A percentile compares a stretch with the other conserved stretches of the same genome.
These are phyloP conservation scores for Brachyrhaphis roseni DNA, from an alignment of 2,797 vertebrate genomes.

Conservation along the genomic window DNA sequence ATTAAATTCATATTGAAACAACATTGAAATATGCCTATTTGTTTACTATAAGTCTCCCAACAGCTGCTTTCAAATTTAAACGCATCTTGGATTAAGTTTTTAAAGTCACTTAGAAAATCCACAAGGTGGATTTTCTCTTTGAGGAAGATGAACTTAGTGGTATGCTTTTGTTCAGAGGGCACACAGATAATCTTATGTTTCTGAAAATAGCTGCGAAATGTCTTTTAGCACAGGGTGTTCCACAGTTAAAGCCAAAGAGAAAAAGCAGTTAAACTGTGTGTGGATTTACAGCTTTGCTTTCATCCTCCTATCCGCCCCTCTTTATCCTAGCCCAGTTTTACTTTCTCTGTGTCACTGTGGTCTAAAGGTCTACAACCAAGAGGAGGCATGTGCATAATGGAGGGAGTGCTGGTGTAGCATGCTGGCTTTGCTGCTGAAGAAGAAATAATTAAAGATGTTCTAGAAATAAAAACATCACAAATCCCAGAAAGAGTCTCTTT, in stretches of 20 bases:
- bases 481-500: not conserved
- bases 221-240: slow-evolving; percentile 57
- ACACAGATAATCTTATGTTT: slow-evolving; percentile 57
- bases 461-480: not conserved
- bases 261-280: slow-evolving; percentile 41
- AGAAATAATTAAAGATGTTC: slow-evolving; percentile 6
- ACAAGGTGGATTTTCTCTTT: slow-evolving; percentile 54
- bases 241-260: slow-evolving; percentile 56
- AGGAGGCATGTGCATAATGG: slow-evolving; percentile 45
- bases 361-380: slow-evolving; percentile 47
- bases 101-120: slow-evolving; percentile 33
- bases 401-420: slow-evolving; percentile 34
- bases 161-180: slow-evolving; percentile 55
- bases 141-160: slow-evolving; percentile 60
- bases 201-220: slow-evolving; percentile 68
- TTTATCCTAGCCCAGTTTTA: slow-evolving; percentile 28
- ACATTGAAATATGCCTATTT: slow-evolving; percentile 20
- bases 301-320: slow-evolving; percentile 49
- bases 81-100: slow-evolving; percentile 40
- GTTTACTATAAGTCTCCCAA: slow-evolving; percentile 15
- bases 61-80: slow-evolving; percentile 50
- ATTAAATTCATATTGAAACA: slow-evolving; percentile 12
- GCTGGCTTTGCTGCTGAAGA: slow-evolving; percentile 39
- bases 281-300: slow-evolving; percentile 75
- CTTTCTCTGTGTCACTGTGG: slow-evolving; percentile 28